phyloP scores from a whole-genome alignment of 1,140 invertebrate genomes.

The Sycobia sp. region DNA sequence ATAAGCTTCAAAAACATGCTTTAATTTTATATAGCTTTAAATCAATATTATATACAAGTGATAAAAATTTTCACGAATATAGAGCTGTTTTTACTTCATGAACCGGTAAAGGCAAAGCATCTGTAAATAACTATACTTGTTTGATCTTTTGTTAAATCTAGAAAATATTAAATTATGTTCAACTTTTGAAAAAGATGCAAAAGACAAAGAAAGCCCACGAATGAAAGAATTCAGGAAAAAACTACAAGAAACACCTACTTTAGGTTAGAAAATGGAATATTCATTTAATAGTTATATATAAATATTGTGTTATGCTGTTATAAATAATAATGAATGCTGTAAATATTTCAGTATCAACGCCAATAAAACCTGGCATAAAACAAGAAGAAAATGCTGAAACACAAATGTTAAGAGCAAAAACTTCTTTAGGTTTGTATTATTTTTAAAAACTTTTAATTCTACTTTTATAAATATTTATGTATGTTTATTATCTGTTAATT shows the following conservation, averaged over 20 bases:
- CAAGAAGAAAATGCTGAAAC: not conserved
- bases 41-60: too few relatives aligned
- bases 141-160: too few relatives aligned
- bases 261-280: conserved; percentile 44
- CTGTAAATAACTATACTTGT: too few relatives aligned
- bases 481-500: not conserved
- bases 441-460: not conserved
- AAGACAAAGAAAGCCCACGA: conserved; percentile 46
- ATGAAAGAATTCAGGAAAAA: conserved; percentile 58
- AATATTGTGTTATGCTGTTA: not conserved
- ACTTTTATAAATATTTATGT: not conserved
- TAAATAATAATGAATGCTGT: not conserved
- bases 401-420: conserved; percentile 8
- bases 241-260: conserved; percentile 53
- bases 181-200: conserved; percentile 39
- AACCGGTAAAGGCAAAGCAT: too few relatives aligned
- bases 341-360: not conserved
- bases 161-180: conserved; percentile 30
- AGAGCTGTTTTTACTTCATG: too few relatives aligned
- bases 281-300: not conserved
- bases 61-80: too few relatives aligned
- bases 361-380: not conserved
- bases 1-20: too few relatives aligned
- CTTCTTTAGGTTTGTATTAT: conserved; percentile 18
- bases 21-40: too few relatives aligned